Percentiles rank a stretch among this genome's conserved stretches.
phyloP scores from a whole-genome alignment of 1,140 invertebrate species.

The Orius insidiosus region DNA sequence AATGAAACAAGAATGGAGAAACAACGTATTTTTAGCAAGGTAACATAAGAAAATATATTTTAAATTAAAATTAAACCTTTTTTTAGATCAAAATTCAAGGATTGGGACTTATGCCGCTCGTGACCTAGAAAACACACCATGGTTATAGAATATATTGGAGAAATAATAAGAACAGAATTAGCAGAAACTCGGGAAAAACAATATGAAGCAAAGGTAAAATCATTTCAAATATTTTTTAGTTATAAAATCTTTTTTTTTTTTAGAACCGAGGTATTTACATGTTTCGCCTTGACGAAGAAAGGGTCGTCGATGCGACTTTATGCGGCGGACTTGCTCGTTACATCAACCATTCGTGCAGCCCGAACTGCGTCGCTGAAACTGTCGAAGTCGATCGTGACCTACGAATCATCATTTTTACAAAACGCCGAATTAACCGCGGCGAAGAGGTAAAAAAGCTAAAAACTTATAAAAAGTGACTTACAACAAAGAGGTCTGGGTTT shows the following conservation, averaged over 20 bases:
- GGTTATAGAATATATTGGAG: constrained; percentile 99
- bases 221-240: background rate
- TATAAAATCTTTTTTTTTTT: constrained; percentile 20
- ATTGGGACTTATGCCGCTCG: constrained; percentile 84
- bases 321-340: constrained; percentile 92
- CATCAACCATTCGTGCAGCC: constrained; percentile 98
- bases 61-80: background rate
- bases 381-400: constrained; percentile 93
- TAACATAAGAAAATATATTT: constrained; percentile 24
- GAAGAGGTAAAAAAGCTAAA: constrained; percentile 67
- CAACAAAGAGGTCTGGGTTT: too few relatives aligned
- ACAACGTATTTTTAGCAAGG: constrained; percentile 92
- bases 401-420: constrained; percentile 96
- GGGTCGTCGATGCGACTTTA: constrained; percentile 93
- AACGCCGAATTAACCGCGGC: constrained; percentile 80
- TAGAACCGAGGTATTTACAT: constrained; percentile 99
- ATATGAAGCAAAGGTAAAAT: constrained; percentile 76
- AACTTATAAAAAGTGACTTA: background rate
- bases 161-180: constrained; percentile 91
- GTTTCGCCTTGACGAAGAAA: constrained; percentile 95
- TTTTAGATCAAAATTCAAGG: constrained; percentile 80
- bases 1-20: constrained; percentile 97
- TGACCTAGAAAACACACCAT: constrained; percentile 95
- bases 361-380: constrained; percentile 96
- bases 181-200: constrained; percentile 86